Evolutionary conservation across 2,888 invertebrate genomes (phyloP), one percentile per base, ranked within the genome.

Genomic region (Rhagonycha fulva): DNA sequence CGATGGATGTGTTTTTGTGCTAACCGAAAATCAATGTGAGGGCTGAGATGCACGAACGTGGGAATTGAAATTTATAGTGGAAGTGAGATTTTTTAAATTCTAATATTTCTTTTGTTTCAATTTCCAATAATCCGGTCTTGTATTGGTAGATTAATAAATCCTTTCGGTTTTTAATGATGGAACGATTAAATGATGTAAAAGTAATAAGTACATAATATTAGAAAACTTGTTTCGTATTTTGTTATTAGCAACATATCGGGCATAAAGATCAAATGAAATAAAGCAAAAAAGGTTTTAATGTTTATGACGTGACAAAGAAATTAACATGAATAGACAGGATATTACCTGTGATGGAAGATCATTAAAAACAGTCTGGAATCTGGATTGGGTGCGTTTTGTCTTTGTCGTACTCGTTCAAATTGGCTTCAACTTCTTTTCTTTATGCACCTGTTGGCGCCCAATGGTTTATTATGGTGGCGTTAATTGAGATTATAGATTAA

Each of bases 301-400:
- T 85, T 85, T 84, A 85, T 84, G 84, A 85, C 83, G 85, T 85
- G 85, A 85, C 84, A 84, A 84, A 83, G 83, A 83, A 85, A 86
- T 84, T 83, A 84, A 84, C 82, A 83, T 82, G 78, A 81, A 83
- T 82, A 82, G 84, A 83, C 84, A 82, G 84, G 84, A 84, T 84
- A 84, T 85, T 85, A 84, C 81, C 82, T 81, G 83, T 82, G 82
- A 82, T 81, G 82, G 81, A 83, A 82, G 83, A 83, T 84, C 84
- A 82, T 84, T 84, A 85, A 85, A 85, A 82, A 84, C 83, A 79
- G 85, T 85, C 85, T 85, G 85, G 86, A 85, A 86, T 86, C 85
- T 84, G 84, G 84, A 84, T 83, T 82, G 83, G 76, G 80, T 77
- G 77, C 79, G 76, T 81, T 77, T 82, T 81, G 81, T 83, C 81